Conservation (phyloP, 2,888 invertebrate species). For the Agrotis exclamationis region DNA sequence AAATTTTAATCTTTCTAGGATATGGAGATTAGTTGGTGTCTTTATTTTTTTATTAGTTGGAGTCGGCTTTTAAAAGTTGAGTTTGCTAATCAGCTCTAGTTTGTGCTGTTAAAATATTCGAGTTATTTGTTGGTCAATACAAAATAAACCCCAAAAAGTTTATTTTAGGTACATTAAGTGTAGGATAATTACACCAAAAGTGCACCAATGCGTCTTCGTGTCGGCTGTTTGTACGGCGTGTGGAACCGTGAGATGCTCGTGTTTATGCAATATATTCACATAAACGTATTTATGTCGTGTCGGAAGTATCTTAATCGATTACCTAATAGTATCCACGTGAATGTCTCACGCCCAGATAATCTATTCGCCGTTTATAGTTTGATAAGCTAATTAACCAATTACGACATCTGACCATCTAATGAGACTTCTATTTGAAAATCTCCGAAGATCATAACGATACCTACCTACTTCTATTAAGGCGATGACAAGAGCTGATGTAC, state of each 20-base stretch:
- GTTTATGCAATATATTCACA: background rate
- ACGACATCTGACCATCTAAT: background rate
- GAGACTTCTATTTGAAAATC: too few relatives aligned
- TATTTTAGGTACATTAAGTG: slow-evolving; percentile 2
- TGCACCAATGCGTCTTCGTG: background rate
- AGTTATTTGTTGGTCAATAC: background rate
- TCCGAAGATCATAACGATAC: too few relatives aligned
- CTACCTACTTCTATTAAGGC: too few relatives aligned
- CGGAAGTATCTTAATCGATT: background rate
- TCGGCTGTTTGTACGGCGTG: background rate
- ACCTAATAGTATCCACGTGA: background rate
- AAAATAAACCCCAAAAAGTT: slow-evolving; percentile 4
- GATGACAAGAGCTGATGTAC: too few relatives aligned
- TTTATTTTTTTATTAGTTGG: too few relatives aligned
- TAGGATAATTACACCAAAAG: background rate
- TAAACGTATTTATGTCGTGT: too few relatives aligned
- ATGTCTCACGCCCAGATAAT: background rate
- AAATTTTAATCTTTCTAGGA: too few relatives aligned
- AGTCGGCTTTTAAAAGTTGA: too few relatives aligned
- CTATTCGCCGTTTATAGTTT: background rate
- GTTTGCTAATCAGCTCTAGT: background rate
- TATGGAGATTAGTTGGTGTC: too few relatives aligned
- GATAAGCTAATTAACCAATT: background rate
- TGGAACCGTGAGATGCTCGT: background rate
- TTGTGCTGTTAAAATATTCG: background rate